Conservation (phyloP, 2,888 invertebrate genomes). For the Malthinus flaveolus region DNA sequence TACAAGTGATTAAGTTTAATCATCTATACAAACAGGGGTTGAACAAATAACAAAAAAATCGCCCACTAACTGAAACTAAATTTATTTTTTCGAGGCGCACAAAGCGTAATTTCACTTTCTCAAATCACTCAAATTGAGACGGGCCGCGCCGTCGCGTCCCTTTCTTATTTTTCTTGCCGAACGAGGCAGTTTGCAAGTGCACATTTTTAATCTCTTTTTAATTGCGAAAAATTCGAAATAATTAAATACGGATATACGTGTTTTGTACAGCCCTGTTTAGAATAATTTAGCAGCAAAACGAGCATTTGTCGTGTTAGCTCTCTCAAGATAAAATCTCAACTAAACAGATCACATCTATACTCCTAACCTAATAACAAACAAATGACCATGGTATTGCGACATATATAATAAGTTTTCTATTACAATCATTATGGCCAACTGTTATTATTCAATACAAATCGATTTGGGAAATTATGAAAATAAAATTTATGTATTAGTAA, state of each 20-base stretch:
- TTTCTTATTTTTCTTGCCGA: too few relatives aligned
- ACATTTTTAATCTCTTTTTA: too few relatives aligned
- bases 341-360: conserved; percentile 26
- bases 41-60: neutral
- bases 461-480: conserved; percentile 1
- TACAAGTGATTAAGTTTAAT: conserved; percentile 5
- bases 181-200: too few relatives aligned
- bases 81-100: too few relatives aligned
- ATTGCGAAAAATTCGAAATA: too few relatives aligned
- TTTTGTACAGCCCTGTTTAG: conserved; percentile 16
- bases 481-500: conserved; percentile 1
- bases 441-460: conserved; percentile 11
- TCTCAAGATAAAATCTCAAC: conserved; percentile 30
- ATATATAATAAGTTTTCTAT: conserved; percentile 29
- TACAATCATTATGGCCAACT: conserved; percentile 21
- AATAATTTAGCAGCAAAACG: conserved; percentile 30
- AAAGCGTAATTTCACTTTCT: too few relatives aligned
- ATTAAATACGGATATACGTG: neutral
- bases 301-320: conserved; percentile 34
- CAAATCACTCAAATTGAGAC: too few relatives aligned
- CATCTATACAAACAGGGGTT: neutral
- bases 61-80: too few relatives aligned
- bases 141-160: too few relatives aligned
- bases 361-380: conserved; percentile 28
- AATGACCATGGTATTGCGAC: conserved; percentile 27